A percentile compares a stretch with the other conserved stretches of the same genome.
These are phyloP conservation scores for Rhogogaster chlorosoma DNA, from an alignment of 2,888 invertebrate species.

Conservation along the genomic window DNA sequence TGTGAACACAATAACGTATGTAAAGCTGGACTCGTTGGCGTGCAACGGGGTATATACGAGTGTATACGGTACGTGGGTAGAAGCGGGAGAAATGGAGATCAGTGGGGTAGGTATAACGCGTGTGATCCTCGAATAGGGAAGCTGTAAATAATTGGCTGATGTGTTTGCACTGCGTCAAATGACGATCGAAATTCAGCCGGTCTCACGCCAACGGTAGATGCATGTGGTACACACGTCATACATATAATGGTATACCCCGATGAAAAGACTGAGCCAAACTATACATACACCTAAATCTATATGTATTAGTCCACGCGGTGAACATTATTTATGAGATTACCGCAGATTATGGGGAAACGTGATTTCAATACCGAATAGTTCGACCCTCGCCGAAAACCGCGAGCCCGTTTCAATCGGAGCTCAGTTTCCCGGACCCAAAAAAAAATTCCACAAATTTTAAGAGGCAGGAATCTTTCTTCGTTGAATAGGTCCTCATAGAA, in stretches of 20 bases:
- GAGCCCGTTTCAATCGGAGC: not conserved
- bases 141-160: constrained; percentile 68
- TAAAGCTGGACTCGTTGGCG: constrained; percentile 18
- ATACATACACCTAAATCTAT: constrained; percentile 58
- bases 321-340: constrained; percentile 73
- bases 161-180: constrained; percentile 70
- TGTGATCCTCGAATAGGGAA: constrained; percentile 65
- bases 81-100: constrained; percentile 6
- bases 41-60: not conserved
- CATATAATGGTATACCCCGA: constrained; percentile 56
- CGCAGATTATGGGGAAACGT: constrained; percentile 70
- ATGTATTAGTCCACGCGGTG: constrained; percentile 57
- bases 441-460: not conserved
- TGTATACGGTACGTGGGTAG: not conserved
- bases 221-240: not conserved
- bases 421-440: not conserved
- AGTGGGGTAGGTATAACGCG: constrained; percentile 60
- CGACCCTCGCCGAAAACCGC: not conserved
- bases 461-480: not conserved
- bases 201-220: constrained; percentile 40
- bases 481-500: not conserved
- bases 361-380: constrained; percentile 64
- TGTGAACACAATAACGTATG: constrained; percentile 36
- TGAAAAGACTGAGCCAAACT: constrained; percentile 55
- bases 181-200: constrained; percentile 65